Conservation (phyloP, 2,888 invertebrate genomes). For the Nesidiocoris tenuis region DNA sequence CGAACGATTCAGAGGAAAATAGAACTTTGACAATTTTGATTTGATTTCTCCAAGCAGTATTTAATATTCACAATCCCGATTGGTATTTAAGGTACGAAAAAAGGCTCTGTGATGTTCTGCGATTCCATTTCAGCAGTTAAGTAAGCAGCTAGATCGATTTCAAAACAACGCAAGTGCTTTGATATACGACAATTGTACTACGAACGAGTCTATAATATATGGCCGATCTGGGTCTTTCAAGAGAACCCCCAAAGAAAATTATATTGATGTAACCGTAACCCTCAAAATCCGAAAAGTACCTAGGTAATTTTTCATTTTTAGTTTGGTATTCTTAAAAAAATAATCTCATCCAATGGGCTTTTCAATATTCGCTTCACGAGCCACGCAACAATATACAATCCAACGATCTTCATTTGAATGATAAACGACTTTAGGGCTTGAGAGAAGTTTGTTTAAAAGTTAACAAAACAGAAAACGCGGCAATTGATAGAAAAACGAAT, state of each 20-base stretch:
- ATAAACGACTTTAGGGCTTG: background rate
- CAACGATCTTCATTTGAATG: background rate
- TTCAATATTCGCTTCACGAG: background rate
- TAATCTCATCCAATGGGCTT: constrained; percentile 25
- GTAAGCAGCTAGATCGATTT: too few relatives aligned
- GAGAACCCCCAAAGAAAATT: background rate
- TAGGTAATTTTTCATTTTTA: background rate
- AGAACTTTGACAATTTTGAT: too few relatives aligned
- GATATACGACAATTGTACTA: too few relatives aligned
- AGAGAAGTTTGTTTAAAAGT: background rate
- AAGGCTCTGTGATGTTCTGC: too few relatives aligned
- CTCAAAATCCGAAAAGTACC: background rate
- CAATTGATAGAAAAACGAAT: background rate
- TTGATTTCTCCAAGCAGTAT: too few relatives aligned
- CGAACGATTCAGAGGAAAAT: too few relatives aligned
- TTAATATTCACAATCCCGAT: too few relatives aligned
- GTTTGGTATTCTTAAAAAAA: constrained; percentile 18
- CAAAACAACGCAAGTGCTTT: too few relatives aligned
- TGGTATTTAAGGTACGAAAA: too few relatives aligned
- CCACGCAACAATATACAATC: background rate
- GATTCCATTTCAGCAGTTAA: too few relatives aligned
- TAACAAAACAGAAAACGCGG: background rate
- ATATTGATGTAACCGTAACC: background rate
- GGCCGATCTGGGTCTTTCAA: too few relatives aligned
- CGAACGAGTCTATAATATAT: too few relatives aligned